These are phyloP conservation scores for Piezodorus guildinii DNA, from an alignment of 1,140 invertebrate species.

Conservation along the genomic window DNA sequence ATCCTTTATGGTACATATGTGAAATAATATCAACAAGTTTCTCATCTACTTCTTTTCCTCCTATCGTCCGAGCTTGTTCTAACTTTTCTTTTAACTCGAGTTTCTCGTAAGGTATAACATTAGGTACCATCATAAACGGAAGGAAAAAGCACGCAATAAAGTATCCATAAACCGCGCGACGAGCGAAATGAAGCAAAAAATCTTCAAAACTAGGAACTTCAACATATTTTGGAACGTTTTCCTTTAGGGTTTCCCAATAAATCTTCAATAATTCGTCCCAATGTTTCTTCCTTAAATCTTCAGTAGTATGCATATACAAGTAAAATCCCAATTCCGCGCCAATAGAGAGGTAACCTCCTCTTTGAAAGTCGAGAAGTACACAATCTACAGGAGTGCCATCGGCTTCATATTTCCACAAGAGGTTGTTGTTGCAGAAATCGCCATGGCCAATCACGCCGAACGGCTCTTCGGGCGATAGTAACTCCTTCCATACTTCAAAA, in stretches of 20 bases:
- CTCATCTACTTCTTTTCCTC: too few relatives aligned
- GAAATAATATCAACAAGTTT: too few relatives aligned
- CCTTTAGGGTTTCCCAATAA: conserved; percentile 31
- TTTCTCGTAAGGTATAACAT: too few relatives aligned
- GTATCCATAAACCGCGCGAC: conserved; percentile 32
- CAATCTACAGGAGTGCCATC: conserved; percentile 26
- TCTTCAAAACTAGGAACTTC: conserved; percentile 27
- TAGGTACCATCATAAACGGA: conserved; percentile 22
- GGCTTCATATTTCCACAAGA: conserved; percentile 37
- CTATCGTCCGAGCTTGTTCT: too few relatives aligned
- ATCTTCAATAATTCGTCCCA: conserved; percentile 30
- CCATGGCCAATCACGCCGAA: conserved; percentile 33
- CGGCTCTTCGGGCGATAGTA: too few relatives aligned
- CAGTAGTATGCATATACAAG: conserved; percentile 33
- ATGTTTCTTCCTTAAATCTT: conserved; percentile 24
- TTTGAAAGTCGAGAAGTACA: conserved; percentile 36
- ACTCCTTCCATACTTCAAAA: too few relatives aligned
- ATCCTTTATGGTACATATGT: too few relatives aligned
- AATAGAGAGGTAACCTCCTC: conserved; percentile 32
- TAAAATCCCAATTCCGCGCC: conserved; percentile 35
- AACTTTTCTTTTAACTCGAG: too few relatives aligned
- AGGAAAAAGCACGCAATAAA: conserved; percentile 32
- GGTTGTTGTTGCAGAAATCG: conserved; percentile 45
- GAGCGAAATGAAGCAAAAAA: conserved; percentile 31
- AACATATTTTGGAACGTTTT: not conserved